These are phyloP conservation scores for Arion vulgaris DNA, from an alignment of 1,140 invertebrate genomes.

Conservation along the genomic window DNA sequence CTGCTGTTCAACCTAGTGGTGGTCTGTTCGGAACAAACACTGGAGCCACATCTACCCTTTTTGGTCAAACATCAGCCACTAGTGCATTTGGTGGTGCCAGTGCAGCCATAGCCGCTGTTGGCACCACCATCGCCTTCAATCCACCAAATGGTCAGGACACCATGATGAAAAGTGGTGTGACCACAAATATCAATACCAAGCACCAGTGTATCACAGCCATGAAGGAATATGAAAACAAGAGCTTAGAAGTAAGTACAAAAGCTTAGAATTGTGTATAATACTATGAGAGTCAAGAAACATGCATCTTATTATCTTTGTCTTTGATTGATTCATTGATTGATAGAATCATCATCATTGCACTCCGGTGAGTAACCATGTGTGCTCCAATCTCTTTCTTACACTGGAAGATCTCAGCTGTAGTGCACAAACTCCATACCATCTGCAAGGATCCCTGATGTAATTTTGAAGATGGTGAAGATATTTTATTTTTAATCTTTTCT, in stretches of 20 bases:
- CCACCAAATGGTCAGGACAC: conserved; percentile 90
- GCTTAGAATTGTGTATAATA: no score
- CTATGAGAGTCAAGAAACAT: no score
- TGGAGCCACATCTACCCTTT: conserved; percentile 10
- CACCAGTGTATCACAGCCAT: conserved; percentile 97
- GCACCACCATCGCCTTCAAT: conserved; percentile 81
- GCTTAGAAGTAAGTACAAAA: conserved; percentile 79
- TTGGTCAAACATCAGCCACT: conserved; percentile 33
- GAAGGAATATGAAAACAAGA: conserved; percentile 97
- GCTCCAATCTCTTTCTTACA: no score
- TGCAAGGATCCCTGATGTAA: no score
- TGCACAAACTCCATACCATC: no score
- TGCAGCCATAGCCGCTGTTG: conserved; percentile 38
- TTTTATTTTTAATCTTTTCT: no score
- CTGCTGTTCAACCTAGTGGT: conserved; percentile 39
- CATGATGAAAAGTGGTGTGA: conserved; percentile 86
- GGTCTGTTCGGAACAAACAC: conserved; percentile 45
- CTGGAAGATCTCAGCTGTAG: no score
- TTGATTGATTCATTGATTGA: no score
- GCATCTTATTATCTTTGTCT: no score
- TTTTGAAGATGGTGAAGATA: no score
- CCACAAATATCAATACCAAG: conserved; percentile 87
- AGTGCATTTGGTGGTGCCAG: conserved; percentile 47
- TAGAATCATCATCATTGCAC: no score
- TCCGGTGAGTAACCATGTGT: no score